A percentile compares a stretch with the other conserved stretches of the same genome.
Conservation (phyloP, 2,797 vertebrate genomes). For the Orestias chungarensis region DNA sequence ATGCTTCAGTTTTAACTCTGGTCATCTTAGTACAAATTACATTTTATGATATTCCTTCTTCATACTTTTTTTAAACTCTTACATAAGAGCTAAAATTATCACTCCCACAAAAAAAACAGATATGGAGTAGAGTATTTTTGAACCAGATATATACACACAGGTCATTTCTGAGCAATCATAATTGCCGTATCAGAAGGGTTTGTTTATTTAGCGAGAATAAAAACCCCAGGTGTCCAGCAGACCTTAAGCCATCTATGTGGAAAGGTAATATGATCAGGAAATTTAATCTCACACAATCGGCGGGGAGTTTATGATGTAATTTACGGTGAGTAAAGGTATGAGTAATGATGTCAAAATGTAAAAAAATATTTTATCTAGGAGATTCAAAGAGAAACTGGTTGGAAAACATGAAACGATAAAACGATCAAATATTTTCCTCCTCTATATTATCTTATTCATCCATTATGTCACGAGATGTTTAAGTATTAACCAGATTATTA, state of each 20-base stretch:
- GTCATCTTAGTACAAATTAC: background rate
- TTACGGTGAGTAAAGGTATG: background rate
- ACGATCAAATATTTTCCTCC: background rate
- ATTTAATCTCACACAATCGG: conserved; percentile 7
- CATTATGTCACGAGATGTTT: background rate
- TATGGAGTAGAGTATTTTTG: background rate
- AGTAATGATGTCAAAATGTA: background rate
- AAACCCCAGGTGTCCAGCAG: background rate
- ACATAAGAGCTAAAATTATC: background rate
- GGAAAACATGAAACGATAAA: background rate
- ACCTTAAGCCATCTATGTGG: background rate
- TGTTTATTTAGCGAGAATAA: background rate
- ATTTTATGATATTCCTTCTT: background rate
- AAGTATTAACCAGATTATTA: background rate
- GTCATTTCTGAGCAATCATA: background rate
- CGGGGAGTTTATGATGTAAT: background rate
- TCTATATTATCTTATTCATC: no score
- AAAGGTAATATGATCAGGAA: conserved; percentile 13
- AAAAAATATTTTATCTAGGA: background rate
- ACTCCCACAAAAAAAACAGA: background rate
- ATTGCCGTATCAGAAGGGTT: background rate
- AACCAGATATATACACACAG: background rate
- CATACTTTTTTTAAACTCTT: background rate
- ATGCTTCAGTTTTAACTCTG: background rate
- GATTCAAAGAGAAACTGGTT: background rate